These are phyloP conservation scores for Cryptophagus acutangulus DNA, from an alignment of 2,888 invertebrate genomes.

Conservation along the genomic window DNA sequence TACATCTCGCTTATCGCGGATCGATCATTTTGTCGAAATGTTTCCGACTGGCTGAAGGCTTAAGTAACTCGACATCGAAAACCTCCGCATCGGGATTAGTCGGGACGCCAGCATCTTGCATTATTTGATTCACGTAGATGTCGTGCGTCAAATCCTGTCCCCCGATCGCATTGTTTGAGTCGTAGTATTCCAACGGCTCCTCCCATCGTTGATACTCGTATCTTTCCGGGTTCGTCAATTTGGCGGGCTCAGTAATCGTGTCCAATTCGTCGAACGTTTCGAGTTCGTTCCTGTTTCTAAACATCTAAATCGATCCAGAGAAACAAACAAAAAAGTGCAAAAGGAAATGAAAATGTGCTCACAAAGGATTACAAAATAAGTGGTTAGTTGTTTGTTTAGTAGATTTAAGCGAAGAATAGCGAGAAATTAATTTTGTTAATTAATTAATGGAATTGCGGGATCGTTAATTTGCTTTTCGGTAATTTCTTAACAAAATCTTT, in stretches of 20 bases:
- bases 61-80: constrained; percentile 23
- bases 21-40: not conserved
- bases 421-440: no score
- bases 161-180: constrained; percentile 7
- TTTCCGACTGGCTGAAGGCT: not conserved
- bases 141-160: constrained; percentile 34
- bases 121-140: constrained; percentile 36
- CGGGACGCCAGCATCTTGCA: constrained; percentile 33
- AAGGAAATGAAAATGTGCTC: constrained; percentile 34
- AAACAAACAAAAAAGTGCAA: constrained; percentile 38
- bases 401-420: no score
- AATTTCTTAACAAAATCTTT: no score
- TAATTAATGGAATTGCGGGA: no score
- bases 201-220: not conserved
- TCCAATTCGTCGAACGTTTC: constrained; percentile 39
- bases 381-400: not conserved
- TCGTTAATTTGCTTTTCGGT: no score
- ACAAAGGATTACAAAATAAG: constrained; percentile 19
- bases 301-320: constrained; percentile 26
- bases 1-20: constrained; percentile 10
- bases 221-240: not conserved
- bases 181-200: constrained; percentile 9
- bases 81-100: constrained; percentile 42
- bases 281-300: constrained; percentile 28
- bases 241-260: not conserved